Percentiles rank a stretch among this genome's conserved stretches.
Conservation (phyloP, 2,888 invertebrate species). For the Drosophila sordidula region DNA sequence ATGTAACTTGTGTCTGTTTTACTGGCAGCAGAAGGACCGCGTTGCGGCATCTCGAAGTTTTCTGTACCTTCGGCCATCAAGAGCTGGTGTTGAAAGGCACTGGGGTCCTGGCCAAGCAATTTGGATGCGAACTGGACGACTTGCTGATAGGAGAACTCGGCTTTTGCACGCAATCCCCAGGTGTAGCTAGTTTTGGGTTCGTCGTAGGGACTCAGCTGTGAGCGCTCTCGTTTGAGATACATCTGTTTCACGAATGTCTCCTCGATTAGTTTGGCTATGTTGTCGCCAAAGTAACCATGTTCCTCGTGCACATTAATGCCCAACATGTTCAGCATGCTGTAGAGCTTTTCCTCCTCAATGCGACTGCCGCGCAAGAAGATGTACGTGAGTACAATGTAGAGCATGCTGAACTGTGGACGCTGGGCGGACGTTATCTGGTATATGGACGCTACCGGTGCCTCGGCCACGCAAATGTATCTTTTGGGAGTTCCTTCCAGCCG, state of each 20-base stretch:
- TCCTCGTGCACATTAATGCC: constrained; percentile 51
- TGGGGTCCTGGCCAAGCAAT: constrained; percentile 41
- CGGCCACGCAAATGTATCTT: constrained; percentile 53
- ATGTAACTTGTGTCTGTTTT: neutral
- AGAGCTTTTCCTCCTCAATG: constrained; percentile 59
- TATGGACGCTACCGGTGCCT: constrained; percentile 42
- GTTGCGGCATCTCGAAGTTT: constrained; percentile 14
- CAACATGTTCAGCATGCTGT: constrained; percentile 36
- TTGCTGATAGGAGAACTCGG: constrained; percentile 49
- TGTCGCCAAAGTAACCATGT: constrained; percentile 61
- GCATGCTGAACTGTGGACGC: constrained; percentile 47
- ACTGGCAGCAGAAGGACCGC: neutral
- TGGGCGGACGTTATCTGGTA: constrained; percentile 54
- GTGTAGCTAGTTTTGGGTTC: constrained; percentile 47
- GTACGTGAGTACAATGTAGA: constrained; percentile 59
- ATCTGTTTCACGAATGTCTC: constrained; percentile 63
- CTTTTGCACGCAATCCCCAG: constrained; percentile 64
- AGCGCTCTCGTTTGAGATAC: constrained; percentile 61
- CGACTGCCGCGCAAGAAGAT: constrained; percentile 62
- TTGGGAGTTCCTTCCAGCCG: constrained; percentile 44
- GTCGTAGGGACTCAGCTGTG: constrained; percentile 44
- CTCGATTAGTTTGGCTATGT: constrained; percentile 51
- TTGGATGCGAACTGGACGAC: constrained; percentile 49
- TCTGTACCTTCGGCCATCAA: constrained; percentile 38
- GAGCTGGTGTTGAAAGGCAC: constrained; percentile 49